Conservation (phyloP, 2,888 invertebrate species). For the Camptogramma bilineatum region DNA sequence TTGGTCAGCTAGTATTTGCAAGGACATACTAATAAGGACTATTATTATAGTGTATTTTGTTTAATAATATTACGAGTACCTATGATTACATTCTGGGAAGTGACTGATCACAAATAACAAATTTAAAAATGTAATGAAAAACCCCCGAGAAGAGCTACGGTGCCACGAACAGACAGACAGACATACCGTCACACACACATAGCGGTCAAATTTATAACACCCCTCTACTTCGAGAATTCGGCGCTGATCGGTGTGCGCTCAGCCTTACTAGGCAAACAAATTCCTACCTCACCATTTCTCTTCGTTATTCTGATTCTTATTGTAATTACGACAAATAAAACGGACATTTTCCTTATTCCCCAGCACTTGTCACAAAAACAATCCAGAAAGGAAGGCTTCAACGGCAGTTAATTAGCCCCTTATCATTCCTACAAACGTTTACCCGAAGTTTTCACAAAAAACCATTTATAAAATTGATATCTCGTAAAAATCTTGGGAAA, state of each 20-base stretch:
- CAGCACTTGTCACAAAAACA: constrained; percentile 22
- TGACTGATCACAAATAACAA: too few relatives aligned
- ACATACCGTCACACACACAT: too few relatives aligned
- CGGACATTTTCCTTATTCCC: constrained; percentile 8
- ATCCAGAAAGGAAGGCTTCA: constrained; percentile 25
- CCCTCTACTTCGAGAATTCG: too few relatives aligned
- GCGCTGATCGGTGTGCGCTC: too few relatives aligned
- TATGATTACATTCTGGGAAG: too few relatives aligned
- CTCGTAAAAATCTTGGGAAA: constrained; percentile 33
- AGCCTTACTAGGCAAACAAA: background rate
- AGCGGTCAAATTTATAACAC: too few relatives aligned
- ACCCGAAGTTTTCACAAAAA: constrained; percentile 17
- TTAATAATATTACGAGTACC: too few relatives aligned
- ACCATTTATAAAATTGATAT: constrained; percentile 28
- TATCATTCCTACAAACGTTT: constrained; percentile 28
- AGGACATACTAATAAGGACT: too few relatives aligned
- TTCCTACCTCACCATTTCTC: background rate
- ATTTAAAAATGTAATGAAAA: too few relatives aligned
- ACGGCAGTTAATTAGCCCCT: constrained; percentile 24
- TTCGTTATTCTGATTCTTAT: background rate
- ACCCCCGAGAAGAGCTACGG: too few relatives aligned
- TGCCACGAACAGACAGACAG: too few relatives aligned
- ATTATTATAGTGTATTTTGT: too few relatives aligned
- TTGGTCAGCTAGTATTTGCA: background rate
- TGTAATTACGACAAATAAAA: constrained; percentile 3